Percentiles rank a stretch among this genome's conserved stretches.
Conservation (phyloP, 2,888 invertebrate genomes). For the Habrosyne pyritoides region DNA sequence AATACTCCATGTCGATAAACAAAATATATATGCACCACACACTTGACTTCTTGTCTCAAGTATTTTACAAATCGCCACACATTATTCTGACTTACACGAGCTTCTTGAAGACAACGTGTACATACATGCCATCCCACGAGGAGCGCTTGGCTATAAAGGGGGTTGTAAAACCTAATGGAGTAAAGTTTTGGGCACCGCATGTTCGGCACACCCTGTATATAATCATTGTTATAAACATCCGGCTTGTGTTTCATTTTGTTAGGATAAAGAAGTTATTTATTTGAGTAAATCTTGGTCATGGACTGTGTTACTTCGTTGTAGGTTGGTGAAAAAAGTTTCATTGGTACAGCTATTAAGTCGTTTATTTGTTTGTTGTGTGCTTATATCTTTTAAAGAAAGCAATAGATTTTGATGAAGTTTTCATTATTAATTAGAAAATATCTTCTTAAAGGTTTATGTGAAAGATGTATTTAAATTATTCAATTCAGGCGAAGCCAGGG, state of each 20-base stretch:
- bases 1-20: too few species aligned
- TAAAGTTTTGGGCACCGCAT: slow-evolving; percentile 31
- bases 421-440: too few species aligned
- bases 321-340: too few species aligned
- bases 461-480: too few species aligned
- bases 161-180: slow-evolving; percentile 28
- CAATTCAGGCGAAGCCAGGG: too few species aligned
- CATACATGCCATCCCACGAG: not conserved
- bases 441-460: too few species aligned
- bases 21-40: not conserved
- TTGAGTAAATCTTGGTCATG: not conserved
- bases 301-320: too few species aligned
- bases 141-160: slow-evolving; percentile 23
- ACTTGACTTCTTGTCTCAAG: not conserved
- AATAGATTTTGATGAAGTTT: too few species aligned
- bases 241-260: not conserved
- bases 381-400: too few species aligned
- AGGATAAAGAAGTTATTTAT: not conserved
- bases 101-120: not conserved
- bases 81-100: not conserved
- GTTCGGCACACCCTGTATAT: slow-evolving; percentile 1
- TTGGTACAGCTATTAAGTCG: too few species aligned
- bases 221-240: not conserved
- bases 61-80: not conserved
- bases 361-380: too few species aligned